phyloP scores from a whole-genome alignment of 2,888 invertebrate genomes.

The Agriotes lineatus region DNA sequence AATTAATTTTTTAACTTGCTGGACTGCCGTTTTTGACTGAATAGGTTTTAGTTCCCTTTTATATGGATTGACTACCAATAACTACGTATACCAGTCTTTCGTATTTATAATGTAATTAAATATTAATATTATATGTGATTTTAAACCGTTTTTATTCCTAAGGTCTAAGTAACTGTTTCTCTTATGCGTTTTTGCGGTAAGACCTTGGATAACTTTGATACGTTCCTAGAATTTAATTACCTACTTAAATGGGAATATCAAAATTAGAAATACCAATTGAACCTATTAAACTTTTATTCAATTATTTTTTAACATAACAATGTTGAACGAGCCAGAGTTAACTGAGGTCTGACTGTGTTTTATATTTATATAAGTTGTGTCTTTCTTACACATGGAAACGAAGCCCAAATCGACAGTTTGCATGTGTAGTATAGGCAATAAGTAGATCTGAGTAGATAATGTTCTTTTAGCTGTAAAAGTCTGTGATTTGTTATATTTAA shows the following conservation, averaged over 20 bases:
- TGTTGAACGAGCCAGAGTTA: no score
- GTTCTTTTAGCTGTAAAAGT: constrained; percentile 32
- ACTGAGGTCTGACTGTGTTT: no score
- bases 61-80: background rate
- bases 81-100: background rate
- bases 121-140: constrained; percentile 14
- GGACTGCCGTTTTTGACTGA: constrained; percentile 64
- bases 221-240: background rate
- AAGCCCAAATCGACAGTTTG: background rate
- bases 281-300: no score
- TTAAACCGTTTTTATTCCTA: constrained; percentile 16
- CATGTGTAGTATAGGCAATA: background rate
- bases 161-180: constrained; percentile 7
- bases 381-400: no score
- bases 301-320: no score
- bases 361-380: background rate
- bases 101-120: constrained; percentile 3
- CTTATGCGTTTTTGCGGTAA: background rate
- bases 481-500: constrained; percentile 57
- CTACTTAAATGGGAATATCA: no score
- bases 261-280: no score
- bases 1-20: constrained; percentile 62
- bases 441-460: constrained; percentile 4
- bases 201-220: no score
- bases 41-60: no score